Evolutionary conservation across 2,888 invertebrate genomes (phyloP).

Genomic region (Dynastes tityus): DNA sequence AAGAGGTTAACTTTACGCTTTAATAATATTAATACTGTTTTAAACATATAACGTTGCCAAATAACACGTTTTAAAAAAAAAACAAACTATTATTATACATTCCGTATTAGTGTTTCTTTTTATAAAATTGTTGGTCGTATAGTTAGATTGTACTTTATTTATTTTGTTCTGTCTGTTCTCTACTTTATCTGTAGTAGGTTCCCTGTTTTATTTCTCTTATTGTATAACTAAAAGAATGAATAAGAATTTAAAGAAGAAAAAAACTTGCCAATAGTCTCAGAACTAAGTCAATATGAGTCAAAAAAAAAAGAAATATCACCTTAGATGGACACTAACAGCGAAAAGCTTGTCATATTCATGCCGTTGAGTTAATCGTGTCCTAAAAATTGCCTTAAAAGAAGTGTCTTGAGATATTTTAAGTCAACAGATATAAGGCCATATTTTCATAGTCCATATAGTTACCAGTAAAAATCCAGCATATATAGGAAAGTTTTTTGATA

Average conservation of each 20-base stretch:
- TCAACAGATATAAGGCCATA: slow-evolving; percentile 50
- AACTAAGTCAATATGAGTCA: slow-evolving; percentile 62
- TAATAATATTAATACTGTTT: slow-evolving; percentile 62
- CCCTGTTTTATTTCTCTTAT: slow-evolving; percentile 17
- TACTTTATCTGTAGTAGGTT: slow-evolving; percentile 33
- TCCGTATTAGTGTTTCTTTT: slow-evolving; percentile 68
- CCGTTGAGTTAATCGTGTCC: slow-evolving; percentile 49
- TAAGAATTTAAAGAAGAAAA: slow-evolving; percentile 29
- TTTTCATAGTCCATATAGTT: slow-evolving; percentile 53
- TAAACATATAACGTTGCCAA: slow-evolving; percentile 69
- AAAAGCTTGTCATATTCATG: slow-evolving; percentile 38
- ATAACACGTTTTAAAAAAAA: slow-evolving; percentile 69
- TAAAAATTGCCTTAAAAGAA: slow-evolving; percentile 60
- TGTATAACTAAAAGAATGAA: slow-evolving; percentile 36
- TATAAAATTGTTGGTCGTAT: slow-evolving; percentile 60
- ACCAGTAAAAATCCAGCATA: slow-evolving; percentile 40
- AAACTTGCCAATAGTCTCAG: slow-evolving; percentile 59
- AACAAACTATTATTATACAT: slow-evolving; percentile 68
- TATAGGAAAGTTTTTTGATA: slow-evolving; percentile 33
- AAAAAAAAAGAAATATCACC: slow-evolving; percentile 53
- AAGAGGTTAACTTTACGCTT: slow-evolving; percentile 68
- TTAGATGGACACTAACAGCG: slow-evolving; percentile 45
- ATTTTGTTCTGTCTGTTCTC: slow-evolving; percentile 54
- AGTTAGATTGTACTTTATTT: slow-evolving; percentile 60
- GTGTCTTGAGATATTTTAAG: slow-evolving; percentile 58